Evolutionary conservation across 2,888 invertebrate genomes (phyloP).

Genomic region (Melanchra persicariae): DNA sequence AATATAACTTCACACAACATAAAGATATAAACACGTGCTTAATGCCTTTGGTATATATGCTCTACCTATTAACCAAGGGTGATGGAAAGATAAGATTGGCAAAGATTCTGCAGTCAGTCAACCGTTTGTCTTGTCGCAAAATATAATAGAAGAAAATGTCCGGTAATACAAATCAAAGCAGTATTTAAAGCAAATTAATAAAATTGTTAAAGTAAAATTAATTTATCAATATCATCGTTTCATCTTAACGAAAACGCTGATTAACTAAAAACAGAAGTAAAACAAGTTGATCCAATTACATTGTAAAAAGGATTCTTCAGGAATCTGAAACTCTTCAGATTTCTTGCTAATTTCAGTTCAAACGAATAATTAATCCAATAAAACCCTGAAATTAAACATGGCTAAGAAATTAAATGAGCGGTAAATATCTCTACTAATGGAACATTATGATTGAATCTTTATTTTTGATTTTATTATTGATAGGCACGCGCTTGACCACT

Average conservation of each 20-base stretch:
- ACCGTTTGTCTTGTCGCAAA: not conserved
- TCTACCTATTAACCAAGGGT: no score
- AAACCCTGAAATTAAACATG: conserved; percentile 10
- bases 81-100: no score
- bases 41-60: no score
- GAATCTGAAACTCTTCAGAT: conserved; percentile 46
- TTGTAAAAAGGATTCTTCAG: conserved; percentile 38
- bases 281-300: conserved; percentile 50
- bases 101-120: no score
- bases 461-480: no score
- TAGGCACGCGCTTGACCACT: no score
- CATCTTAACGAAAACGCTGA: conserved; percentile 16
- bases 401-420: conserved; percentile 8
- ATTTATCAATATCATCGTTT: not conserved
- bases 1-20: no score
- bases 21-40: no score
- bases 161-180: not conserved
- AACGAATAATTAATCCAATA: conserved; percentile 39
- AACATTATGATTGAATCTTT: not conserved
- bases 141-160: not conserved
- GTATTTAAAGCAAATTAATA: not conserved
- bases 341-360: conserved; percentile 39
- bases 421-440: not conserved
- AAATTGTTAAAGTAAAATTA: conserved; percentile 3
- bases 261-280: conserved; percentile 34